A percentile compares a stretch with the other conserved stretches of the same genome.
These are phyloP conservation scores for Euthynnus affinis DNA, from an alignment of 2,797 vertebrate genomes.

Conservation along the genomic window DNA sequence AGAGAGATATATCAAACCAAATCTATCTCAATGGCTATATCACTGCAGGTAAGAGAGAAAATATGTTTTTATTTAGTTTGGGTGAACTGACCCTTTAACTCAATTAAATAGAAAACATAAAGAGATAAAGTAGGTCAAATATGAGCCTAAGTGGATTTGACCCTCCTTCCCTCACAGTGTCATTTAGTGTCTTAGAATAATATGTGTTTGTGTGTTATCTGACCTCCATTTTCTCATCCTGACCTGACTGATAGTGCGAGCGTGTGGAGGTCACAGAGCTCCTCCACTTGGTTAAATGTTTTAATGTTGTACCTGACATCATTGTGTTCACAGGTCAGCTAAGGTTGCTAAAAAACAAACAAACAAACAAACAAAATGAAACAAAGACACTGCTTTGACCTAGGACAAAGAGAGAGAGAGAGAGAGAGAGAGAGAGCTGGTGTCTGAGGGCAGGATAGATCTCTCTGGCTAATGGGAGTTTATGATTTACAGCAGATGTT, in stretches of 20 bases:
- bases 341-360: constrained; percentile 24
- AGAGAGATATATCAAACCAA: not conserved
- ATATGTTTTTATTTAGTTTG: constrained; percentile 35
- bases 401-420: constrained; percentile 38
- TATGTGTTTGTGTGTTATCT: constrained; percentile 63
- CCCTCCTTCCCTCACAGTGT: constrained; percentile 39
- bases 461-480: constrained; percentile 67
- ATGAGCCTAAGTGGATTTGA: constrained; percentile 35
- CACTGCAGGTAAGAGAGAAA: not conserved
- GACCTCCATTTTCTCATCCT: constrained; percentile 78
- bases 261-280: constrained; percentile 36
- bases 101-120: constrained; percentile 41
- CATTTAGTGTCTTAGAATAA: constrained; percentile 63
- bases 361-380: constrained; percentile 34
- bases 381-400: constrained; percentile 56
- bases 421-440: constrained; percentile 28
- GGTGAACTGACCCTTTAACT: constrained; percentile 50
- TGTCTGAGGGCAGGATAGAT: constrained; percentile 44
- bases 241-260: constrained; percentile 58
- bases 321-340: constrained; percentile 51
- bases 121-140: constrained; percentile 52
- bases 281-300: constrained; percentile 65
- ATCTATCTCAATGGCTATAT: not conserved
- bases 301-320: constrained; percentile 69
- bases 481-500: constrained; percentile 77